Conservation (phyloP, 2,113 vertebrate genomes). For the Tamias sibiricus region DNA sequence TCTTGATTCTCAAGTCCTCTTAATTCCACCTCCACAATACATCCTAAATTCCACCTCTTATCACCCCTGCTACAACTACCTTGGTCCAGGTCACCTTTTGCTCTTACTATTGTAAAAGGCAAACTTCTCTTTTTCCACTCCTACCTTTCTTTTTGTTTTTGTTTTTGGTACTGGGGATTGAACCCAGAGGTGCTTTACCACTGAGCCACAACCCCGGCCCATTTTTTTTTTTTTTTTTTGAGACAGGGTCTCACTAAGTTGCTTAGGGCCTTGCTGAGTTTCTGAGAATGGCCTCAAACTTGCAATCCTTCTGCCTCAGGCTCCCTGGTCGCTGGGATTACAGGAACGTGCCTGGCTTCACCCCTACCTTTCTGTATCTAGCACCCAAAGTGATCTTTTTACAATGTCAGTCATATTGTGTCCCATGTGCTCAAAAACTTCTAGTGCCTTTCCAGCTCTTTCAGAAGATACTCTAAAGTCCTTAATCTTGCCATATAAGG, state of each 20-base stretch:
- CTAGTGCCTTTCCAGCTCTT: no score
- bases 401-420: neutral
- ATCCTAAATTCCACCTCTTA: neutral
- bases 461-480: neutral
- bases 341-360: neutral
- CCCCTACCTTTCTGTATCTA: neutral
- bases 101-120: neutral
- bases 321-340: no score
- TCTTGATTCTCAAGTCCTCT: neutral
- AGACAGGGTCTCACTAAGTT: no score
- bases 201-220: no score
- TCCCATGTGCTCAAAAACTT: neutral
- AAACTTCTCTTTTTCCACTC: neutral
- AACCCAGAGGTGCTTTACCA: no score
- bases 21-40: neutral
- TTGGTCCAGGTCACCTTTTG: neutral
- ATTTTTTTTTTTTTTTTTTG: no score
- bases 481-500: neutral
- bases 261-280: no score
- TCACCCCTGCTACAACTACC: accelerated
- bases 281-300: no score
- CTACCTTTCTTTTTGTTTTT: no score
- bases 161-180: no score
- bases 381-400: neutral
- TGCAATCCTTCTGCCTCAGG: no score